A percentile compares a stretch with the other conserved stretches of the same genome.
Conservation (phyloP, 2,113 vertebrate genomes). For the Orientallactaga bullata region DNA sequence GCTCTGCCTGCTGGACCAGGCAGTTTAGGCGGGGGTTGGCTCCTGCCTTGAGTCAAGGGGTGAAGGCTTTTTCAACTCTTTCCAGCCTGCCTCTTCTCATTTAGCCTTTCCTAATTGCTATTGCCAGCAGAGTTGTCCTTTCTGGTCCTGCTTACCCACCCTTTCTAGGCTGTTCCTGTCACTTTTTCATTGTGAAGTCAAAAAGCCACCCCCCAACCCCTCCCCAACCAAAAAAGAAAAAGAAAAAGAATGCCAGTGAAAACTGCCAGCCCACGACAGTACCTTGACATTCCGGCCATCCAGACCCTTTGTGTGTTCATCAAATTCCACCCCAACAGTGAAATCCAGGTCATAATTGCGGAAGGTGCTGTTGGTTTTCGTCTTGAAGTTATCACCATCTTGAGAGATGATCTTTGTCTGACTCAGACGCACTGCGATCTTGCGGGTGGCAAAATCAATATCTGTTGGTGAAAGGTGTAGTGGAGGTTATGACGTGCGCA, state of each 20-base stretch:
- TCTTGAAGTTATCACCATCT: slow-evolving; percentile 94
- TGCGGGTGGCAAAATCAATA: slow-evolving; percentile 97
- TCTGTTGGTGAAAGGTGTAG: slow-evolving; percentile 85
- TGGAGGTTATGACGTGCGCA: slow-evolving; percentile 46
- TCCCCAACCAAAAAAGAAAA: too few species aligned
- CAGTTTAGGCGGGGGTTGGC: accelerated
- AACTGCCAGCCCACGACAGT: background rate
- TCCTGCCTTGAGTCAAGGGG: background rate
- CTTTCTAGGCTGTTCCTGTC: background rate
- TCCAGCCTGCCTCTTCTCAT: background rate
- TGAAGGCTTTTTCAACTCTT: background rate
- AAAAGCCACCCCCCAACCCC: background rate
- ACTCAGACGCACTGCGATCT: slow-evolving; percentile 92
- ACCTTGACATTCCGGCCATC: slow-evolving; percentile 93
- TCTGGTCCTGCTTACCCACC: background rate
- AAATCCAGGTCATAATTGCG: slow-evolving; percentile 95
- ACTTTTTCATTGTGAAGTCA: background rate
- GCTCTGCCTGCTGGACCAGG: background rate
- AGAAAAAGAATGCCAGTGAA: background rate
- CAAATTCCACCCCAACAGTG: slow-evolving; percentile 94
- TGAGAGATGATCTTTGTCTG: slow-evolving; percentile 96
- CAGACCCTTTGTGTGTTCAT: slow-evolving; percentile 94
- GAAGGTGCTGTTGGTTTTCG: slow-evolving; percentile 95
- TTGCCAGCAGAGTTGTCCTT: background rate
- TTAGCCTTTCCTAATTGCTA: background rate